Base-by-base conservation (phyloP, 2,113 vertebrate genomes). In the Perca schrenkii region DNA sequence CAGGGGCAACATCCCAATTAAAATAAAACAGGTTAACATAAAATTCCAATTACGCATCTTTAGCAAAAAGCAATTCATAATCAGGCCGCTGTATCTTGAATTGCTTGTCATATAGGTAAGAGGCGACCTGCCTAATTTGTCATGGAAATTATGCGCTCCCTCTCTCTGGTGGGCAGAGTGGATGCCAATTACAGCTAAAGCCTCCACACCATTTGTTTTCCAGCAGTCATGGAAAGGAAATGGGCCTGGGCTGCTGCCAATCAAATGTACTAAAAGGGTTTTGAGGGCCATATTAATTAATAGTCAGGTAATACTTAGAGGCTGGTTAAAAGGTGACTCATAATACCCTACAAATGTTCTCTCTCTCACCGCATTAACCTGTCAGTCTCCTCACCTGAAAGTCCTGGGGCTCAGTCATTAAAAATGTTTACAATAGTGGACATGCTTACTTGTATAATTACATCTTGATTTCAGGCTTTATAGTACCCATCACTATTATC, bases 91-190 rank as follows among this genome's bases (percentile, higher is more conserved):
- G 19, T 34, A 69, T 84, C 47, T 82, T 83, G 88, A 92, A 92
- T 89, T 88, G 82, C 86, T 75, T 91, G 79, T 90, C 86, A 87
- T 76, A 89, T 74, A 85, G 84, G 69, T 85, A 85, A 86, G 76
- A 82, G 63, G 74, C 65, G 40, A 79, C 76, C 69, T 56, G 71
- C 10, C 16, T 85, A 82, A 86, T 88, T 80, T 64, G 68, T 68
- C 80, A 31, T 49, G 46, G 66, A 92, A 82, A 84, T 89, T 61
- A 74, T 69, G 10, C 2, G 0, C 58, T 58, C 36, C 10, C 40
- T 77, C 63, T 58, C 36, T 83, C 67, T 72, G 10, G 15, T 74
- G 74, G 77, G 67, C 49, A 5, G 11, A 4, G 56, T 62, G 13
- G 74, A 82, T 80, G 85, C 72, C 79, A 93, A 93, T 91, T 91